Base-by-base conservation (phyloP, 2,797 vertebrate genomes). In the Argentina silus region DNA sequence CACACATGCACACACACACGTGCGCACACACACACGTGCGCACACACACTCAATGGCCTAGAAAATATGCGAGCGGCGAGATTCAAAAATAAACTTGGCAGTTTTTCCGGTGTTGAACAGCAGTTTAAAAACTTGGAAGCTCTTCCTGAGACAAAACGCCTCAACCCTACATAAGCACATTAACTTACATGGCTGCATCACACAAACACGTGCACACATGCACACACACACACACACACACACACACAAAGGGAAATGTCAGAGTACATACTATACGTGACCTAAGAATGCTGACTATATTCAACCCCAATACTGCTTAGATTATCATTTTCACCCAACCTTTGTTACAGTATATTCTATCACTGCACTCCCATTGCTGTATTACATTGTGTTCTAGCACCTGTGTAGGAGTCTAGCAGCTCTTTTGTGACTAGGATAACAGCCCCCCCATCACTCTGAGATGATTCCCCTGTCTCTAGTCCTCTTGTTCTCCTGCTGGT, bases 391-490 rank as follows among this genome's bases (percentile, higher is more conserved):
- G 43, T 27, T 27, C 45, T 3, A 47, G 8, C 14, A 55, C 21
- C 15, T 43, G 14, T 74, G 78, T 48, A 69, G 15, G n/a, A 1
- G 14, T 1, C 27, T 1, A 36, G 27, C 27, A 36, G 62, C 7
- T 47, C 63, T 77, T 80, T 43, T 81, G 70, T 78, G 74, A 74
- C 83, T 62, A 83, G 85, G 83, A 79, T 67, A 10, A 15, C 61
- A 70, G 72, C 80, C 73, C 67, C 59, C 56, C 61, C 55, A 82
- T 81, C 78, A 43, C 74, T 81, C 79, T 76, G 65, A 68, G 71
- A 81, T 17, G 75, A 84, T 80, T 75, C 76, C 42, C 19, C 56
- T 74, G 57, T 69, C 61, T 61, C 67, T 15, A 47, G 48, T 61
- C 59, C 72, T 55, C 77, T 83, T 69, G 75, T 70, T 77, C 53